Percentiles rank a stretch among this genome's conserved stretches.
These are phyloP conservation scores for Anseranas semipalmata DNA, from an alignment of 2,113 vertebrate genomes.

Conservation along the genomic window DNA sequence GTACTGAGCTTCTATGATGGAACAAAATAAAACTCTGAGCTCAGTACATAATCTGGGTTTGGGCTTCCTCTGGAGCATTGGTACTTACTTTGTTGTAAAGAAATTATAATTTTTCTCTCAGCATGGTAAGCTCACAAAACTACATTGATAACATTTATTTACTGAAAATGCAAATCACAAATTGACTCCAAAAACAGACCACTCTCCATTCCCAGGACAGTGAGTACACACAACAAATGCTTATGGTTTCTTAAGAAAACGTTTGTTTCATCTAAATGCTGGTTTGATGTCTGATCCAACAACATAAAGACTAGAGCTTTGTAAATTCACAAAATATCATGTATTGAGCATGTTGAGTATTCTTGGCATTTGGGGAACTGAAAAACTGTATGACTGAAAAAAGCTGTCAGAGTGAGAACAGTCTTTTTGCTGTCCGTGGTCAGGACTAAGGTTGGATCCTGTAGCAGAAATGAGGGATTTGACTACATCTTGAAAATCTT, in stretches of 20 bases:
- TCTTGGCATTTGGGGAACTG: background rate
- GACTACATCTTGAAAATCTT: background rate
- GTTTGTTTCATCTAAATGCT: constrained; percentile 11
- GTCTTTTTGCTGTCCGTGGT: background rate
- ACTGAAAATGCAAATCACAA: constrained; percentile 28
- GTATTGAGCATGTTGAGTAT: background rate
- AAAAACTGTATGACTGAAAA: background rate
- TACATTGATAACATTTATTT: background rate
- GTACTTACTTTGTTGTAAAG: background rate
- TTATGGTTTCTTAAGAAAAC: background rate
- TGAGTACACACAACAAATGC: background rate
- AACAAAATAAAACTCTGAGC: background rate
- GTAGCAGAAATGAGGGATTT: background rate
- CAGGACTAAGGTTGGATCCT: background rate
- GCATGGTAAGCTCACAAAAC: background rate
- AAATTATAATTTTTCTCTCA: background rate
- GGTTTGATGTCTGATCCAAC: constrained; percentile 17
- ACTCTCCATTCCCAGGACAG: background rate
- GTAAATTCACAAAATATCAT: background rate
- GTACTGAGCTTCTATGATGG: background rate
- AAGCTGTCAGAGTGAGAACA: background rate
- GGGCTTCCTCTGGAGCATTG: background rate
- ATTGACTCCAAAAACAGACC: constrained; percentile 13
- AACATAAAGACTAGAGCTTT: constrained; percentile 19
- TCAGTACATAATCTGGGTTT: background rate